A percentile compares a stretch with the other conserved stretches of the same genome.
Conservation (phyloP, 2,888 invertebrate species). For the Baronia brevicornis region DNA sequence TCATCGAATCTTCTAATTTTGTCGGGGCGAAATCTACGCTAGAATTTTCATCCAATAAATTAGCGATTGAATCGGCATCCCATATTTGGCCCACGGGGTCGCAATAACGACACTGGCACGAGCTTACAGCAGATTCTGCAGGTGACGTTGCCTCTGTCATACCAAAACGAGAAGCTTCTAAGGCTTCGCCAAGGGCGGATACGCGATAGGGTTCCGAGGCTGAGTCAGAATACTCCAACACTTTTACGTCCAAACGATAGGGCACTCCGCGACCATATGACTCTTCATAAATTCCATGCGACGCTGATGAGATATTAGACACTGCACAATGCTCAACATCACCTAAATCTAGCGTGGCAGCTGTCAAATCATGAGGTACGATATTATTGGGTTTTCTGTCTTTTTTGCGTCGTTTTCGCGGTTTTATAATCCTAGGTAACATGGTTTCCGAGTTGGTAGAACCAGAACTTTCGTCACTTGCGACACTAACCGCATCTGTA, state of each 20-base stretch:
- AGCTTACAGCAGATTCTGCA: constrained; percentile 63
- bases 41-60: constrained; percentile 65
- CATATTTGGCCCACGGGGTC: constrained; percentile 84
- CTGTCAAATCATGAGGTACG: constrained; percentile 57
- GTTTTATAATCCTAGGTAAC: constrained; percentile 91
- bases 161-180: constrained; percentile 66
- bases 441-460: constrained; percentile 81
- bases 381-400: constrained; percentile 84
- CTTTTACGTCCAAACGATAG: constrained; percentile 63
- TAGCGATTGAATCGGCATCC: constrained; percentile 80
- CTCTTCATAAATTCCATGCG: constrained; percentile 65
- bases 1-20: constrained; percentile 69
- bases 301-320: constrained; percentile 41
- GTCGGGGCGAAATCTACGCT: constrained; percentile 66
- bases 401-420: constrained; percentile 91
- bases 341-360: constrained; percentile 52
- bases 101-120: constrained; percentile 85
- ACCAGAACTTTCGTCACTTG: constrained; percentile 86
- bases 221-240: constrained; percentile 56
- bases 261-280: constrained; percentile 66
- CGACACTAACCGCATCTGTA: constrained; percentile 82
- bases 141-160: constrained; percentile 61
- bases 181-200: constrained; percentile 71
- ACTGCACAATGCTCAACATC: constrained; percentile 65
- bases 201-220: constrained; percentile 60